These are phyloP conservation scores for Zoanthus sociatus DNA, from an alignment of 92 coral and sea anemone species.

Conservation along the genomic window DNA sequence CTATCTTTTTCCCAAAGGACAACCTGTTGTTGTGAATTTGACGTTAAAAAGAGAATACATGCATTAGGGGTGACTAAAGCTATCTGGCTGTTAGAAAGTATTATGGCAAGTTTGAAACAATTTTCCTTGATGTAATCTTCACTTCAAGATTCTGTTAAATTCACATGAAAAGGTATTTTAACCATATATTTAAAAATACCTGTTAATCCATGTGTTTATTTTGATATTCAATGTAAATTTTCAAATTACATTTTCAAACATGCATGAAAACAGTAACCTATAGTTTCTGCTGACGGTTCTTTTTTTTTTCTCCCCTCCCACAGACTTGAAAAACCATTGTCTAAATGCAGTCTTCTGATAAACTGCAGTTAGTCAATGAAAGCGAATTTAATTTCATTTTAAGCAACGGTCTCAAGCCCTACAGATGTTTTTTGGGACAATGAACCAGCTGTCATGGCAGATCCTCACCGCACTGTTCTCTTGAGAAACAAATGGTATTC, in stretches of 20 bases:
- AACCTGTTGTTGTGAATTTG: constrained; percentile 29
- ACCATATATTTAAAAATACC: not conserved
- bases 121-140: not conserved
- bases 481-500: constrained; percentile 13
- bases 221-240: constrained; percentile 21
- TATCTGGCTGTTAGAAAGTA: not conserved
- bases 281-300: not conserved
- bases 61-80: not conserved
- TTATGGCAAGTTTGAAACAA: not conserved
- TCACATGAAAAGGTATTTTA: not conserved
- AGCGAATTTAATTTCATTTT: constrained; percentile 39
- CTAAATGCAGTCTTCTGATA: constrained; percentile 35
- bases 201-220: constrained; percentile 10
- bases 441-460: constrained; percentile 34
- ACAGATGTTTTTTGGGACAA: constrained; percentile 44
- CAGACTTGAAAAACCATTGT: constrained; percentile 21
- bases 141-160: not conserved
- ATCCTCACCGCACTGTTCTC: constrained; percentile 16
- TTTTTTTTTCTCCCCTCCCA: constrained; percentile 27
- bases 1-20: not conserved
- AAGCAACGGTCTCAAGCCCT: constrained; percentile 32
- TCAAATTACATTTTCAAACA: not conserved
- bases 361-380: constrained; percentile 47
- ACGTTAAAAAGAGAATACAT: constrained; percentile 26
- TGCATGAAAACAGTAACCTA: constrained; percentile 1